These are phyloP conservation scores for Stenurella melanura DNA, from an alignment of 2,888 invertebrate species.

Conservation along the genomic window DNA sequence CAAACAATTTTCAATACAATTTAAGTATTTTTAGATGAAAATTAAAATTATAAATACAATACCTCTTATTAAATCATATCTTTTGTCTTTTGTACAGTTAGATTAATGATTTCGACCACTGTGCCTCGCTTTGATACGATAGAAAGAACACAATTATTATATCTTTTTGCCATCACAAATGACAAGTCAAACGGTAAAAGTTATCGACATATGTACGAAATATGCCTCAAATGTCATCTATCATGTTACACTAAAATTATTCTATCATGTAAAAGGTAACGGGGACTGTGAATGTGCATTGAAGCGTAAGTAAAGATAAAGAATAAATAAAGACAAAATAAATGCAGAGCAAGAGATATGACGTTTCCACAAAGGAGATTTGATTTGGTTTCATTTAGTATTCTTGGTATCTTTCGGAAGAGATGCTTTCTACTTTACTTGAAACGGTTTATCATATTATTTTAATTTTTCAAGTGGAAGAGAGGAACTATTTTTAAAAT, in stretches of 20 bases:
- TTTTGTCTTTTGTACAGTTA: too few relatives aligned
- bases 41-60: too few relatives aligned
- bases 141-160: too few relatives aligned
- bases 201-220: conserved; percentile 11
- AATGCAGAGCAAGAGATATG: conserved; percentile 65
- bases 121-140: too few relatives aligned
- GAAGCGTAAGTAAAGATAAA: conserved; percentile 70
- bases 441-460: conserved; percentile 38
- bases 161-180: not conserved
- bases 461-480: conserved; percentile 40
- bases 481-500: not conserved
- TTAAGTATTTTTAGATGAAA: too few relatives aligned
- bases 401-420: conserved; percentile 43
- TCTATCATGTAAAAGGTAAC: conserved; percentile 44
- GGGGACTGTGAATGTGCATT: conserved; percentile 61
- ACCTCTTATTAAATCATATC: too few relatives aligned
- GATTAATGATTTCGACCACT: too few relatives aligned
- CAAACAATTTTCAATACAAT: too few relatives aligned
- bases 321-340: conserved; percentile 71
- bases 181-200: conserved; percentile 5
- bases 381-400: conserved; percentile 64
- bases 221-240: conserved; percentile 7
- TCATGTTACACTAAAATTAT: conserved; percentile 29
- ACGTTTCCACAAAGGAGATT: conserved; percentile 66
- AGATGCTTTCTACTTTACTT: conserved; percentile 16